Percentiles rank a stretch among this genome's conserved stretches.
Evolutionary conservation across 1,140 invertebrate species (phyloP).

Genomic region (Trichomalopsis sarcophagae): DNA sequence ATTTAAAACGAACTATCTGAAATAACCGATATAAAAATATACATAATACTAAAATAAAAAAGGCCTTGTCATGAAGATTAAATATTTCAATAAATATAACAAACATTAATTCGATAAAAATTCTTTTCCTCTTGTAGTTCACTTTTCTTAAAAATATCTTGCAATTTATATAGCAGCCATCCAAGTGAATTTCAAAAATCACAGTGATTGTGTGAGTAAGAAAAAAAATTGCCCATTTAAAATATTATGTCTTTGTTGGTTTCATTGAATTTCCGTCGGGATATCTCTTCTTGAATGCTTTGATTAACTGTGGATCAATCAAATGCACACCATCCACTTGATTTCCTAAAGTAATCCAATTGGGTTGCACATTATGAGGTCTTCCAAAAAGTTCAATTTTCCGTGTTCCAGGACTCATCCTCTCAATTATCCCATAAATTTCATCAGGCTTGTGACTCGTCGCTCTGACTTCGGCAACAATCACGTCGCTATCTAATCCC

Average conservation of each 20-base stretch:
- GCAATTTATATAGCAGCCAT: not conserved
- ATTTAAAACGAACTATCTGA: not conserved
- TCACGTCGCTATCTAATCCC: slow-evolving; percentile 97
- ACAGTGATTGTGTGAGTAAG: not conserved
- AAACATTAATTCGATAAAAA: not conserved
- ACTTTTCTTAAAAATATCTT: not conserved
- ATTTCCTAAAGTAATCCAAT: slow-evolving; percentile 98
- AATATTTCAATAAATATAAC: slow-evolving; percentile 2
- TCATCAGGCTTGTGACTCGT: slow-evolving; percentile 99
- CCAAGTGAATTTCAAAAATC: slow-evolving; percentile 7
- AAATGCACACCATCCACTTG: slow-evolving; percentile 96
- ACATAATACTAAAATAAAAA: not conserved
- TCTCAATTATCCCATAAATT: slow-evolving; percentile 95
- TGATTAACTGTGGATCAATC: slow-evolving; percentile 93
- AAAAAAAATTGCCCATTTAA: not conserved
- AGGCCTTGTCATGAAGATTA: not conserved
- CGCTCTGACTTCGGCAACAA: slow-evolving; percentile 97
- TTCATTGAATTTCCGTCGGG: slow-evolving; percentile 94
- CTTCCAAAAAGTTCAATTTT: slow-evolving; percentile 98
- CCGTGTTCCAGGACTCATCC: slow-evolving; percentile 92
- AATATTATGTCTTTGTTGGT: slow-evolving; percentile 66
- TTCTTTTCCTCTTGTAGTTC: not conserved
- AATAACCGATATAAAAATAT: not conserved
- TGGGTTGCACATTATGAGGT: slow-evolving; percentile 98
- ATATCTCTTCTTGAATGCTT: slow-evolving; percentile 92